Conservation (phyloP, 2,797 vertebrate genomes). For the Nyctalus aviator region DNA sequence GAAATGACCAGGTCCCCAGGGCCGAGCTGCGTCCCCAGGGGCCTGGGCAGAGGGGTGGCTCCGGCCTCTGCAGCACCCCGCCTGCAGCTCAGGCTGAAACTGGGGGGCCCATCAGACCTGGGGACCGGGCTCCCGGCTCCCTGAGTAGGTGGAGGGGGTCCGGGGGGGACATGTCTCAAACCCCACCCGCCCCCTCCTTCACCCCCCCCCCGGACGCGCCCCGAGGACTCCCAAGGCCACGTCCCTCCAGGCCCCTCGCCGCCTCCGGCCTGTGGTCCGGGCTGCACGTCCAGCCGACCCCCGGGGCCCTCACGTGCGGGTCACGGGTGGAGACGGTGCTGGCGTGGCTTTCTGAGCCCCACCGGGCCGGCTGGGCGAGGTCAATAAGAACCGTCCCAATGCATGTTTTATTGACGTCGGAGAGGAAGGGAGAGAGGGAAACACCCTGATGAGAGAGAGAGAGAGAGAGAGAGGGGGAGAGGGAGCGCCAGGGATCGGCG, state of each 20-base stretch:
- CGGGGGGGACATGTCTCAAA: rapidly evolving
- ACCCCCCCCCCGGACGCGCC: not conserved
- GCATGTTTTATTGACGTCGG: no score
- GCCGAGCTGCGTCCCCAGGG: no score
- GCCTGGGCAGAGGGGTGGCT: not conserved
- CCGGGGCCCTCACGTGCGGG: no score
- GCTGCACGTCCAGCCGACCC: rapidly evolving
- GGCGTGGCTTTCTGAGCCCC: not conserved
- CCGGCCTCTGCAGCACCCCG: not conserved
- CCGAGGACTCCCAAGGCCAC: not conserved
- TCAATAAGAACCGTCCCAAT: rapidly evolving
- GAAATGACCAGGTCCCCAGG: not conserved
- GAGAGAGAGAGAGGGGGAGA: no score
- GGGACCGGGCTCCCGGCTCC: rapidly evolving
- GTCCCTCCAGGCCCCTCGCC: not conserved
- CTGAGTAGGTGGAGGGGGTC: not conserved
- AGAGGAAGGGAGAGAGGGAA: no score
- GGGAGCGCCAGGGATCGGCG: no score
- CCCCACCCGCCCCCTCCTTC: rapidly evolving
- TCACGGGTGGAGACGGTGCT: rapidly evolving
- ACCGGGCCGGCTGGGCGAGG: rapidly evolving
- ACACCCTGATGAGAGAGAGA: no score
- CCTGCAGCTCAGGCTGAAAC: no score
- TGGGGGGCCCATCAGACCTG: rapidly evolving
- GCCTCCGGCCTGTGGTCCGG: not conserved